Evolutionary conservation across 1,140 invertebrate genomes (phyloP).

Genomic region (Panagrolaimus sp.): DNA sequence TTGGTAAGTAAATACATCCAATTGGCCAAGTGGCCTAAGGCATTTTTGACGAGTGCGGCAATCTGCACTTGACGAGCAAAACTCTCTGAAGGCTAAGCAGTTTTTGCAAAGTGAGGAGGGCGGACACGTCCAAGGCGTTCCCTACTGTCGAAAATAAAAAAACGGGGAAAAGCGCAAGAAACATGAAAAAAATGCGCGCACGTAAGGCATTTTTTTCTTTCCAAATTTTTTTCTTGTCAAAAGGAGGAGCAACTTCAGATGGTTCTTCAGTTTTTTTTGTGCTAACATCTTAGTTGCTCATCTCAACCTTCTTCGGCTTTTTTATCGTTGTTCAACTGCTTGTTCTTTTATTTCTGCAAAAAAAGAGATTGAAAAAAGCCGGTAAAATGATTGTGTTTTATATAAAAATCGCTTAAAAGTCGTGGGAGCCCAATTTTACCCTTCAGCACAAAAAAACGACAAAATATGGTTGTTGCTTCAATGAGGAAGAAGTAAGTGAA

Average conservation of each 20-base stretch:
- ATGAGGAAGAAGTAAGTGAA: no score
- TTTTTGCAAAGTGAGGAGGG: background rate
- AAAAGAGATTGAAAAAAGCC: background rate
- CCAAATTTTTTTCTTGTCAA: background rate
- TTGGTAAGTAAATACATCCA: no score
- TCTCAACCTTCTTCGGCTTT: background rate
- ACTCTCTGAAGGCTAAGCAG: conserved; percentile 1
- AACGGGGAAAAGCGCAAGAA: background rate
- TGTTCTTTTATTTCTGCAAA: no score
- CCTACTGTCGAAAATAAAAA: conserved; percentile 13
- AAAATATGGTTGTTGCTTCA: background rate
- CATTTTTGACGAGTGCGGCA: conserved; percentile 2
- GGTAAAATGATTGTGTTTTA: background rate
- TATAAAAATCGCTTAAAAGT: background rate
- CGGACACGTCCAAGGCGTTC: background rate
- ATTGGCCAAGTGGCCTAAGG: background rate
- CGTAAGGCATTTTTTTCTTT: background rate
- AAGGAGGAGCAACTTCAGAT: conserved; percentile 10
- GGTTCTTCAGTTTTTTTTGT: conserved; percentile 12
- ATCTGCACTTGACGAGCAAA: conserved; percentile 10
- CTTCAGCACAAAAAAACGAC: conserved; percentile 6
- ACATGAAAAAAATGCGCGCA: background rate
- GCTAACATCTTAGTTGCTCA: background rate
- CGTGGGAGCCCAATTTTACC: conserved; percentile 13
- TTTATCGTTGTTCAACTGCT: background rate